Base-by-base conservation (phyloP, 1,140 invertebrate species). In the Polypedilum vanderplanki region DNA sequence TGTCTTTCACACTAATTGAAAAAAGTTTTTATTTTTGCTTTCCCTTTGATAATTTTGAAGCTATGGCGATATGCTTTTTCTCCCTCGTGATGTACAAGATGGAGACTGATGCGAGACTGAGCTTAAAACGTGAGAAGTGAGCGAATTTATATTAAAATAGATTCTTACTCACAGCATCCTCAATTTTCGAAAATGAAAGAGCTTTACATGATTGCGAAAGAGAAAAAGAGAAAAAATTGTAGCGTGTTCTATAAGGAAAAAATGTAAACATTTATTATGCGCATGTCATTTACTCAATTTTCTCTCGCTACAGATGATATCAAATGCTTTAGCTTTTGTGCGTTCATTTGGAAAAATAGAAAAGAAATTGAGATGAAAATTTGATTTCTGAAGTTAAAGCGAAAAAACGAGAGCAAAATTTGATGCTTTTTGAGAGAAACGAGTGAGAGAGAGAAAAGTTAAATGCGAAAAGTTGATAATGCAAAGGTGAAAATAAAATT, bases 291-390 rank as follows among this genome's bases (percentile, higher is more conserved):
- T 9, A 5, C 65, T 70, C 65, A 2, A 0, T 17, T 18, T 8
- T 57, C 65, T 70, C 65, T 8, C 18, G 10, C 10, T 57, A 20
- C 65, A 67, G 7, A 67, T 70, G 17, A 22, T 22, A 70, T 33
- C 24, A 57, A n/a, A 8, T 70, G 65, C 65, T 70, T 17, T 18
- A 70, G 20, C 46, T 57, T 46, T 57, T 57, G 65, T 22, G n/a
- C 18, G 17, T 70, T 70, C 65, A 70, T 70, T 70, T 18, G 65
- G 65, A 70, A 70, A 18, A 20, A 70, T 20, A 70, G 17, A 22
- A 70, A 18, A 17, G 65, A 70, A 70, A 70, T 70, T 70, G 65
- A 70, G 65, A 70, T 70, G 65, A 70, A 70, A 70, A 70, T 70
- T 70, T 70, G 65, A 70, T 70, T 70, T 70, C 20, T n/a, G 65